These are phyloP conservation scores for Taenioides sp. DNA, from an alignment of 2,797 vertebrate genomes.

Conservation along the genomic window DNA sequence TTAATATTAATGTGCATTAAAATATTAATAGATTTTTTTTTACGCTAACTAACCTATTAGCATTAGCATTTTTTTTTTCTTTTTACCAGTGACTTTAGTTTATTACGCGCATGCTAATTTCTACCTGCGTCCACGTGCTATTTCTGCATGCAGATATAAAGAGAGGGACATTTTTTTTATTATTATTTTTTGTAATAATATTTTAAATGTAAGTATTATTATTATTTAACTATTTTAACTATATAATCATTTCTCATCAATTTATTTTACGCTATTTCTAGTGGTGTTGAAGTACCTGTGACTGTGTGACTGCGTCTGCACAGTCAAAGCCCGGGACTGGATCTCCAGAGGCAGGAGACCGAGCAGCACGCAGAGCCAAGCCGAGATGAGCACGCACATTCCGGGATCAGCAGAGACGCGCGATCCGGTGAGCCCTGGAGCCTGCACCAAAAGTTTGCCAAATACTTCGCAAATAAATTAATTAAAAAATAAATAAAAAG, in stretches of 20 bases:
- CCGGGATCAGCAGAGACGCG: constrained; percentile 27
- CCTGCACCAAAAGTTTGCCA: not conserved
- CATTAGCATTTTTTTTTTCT: not conserved
- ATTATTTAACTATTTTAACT: not conserved
- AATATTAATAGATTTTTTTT: no score
- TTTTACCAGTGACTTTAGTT: not conserved
- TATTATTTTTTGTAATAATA: no score
- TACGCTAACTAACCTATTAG: not conserved
- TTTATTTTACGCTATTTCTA: not conserved
- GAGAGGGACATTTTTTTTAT: no score
- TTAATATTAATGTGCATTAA: no score
- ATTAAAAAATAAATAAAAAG: no score
- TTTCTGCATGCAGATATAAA: not conserved
- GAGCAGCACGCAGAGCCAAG: constrained; percentile 63
- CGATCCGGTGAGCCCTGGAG: not conserved
- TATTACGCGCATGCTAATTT: not conserved
- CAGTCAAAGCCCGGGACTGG: constrained; percentile 41
- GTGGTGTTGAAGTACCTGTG: constrained; percentile 54
- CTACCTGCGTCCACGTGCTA: no score
- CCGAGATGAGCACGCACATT: constrained; percentile 53
- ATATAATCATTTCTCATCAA: not conserved
- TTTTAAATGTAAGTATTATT: no score
- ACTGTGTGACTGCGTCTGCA: constrained; percentile 36
- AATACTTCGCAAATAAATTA: not conserved
- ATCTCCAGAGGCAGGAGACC: constrained; percentile 60